Evolutionary conservation across 2,797 vertebrate genomes (phyloP), one percentile per base, ranked within the genome.

Genomic region (Apogon talboti): DNA sequence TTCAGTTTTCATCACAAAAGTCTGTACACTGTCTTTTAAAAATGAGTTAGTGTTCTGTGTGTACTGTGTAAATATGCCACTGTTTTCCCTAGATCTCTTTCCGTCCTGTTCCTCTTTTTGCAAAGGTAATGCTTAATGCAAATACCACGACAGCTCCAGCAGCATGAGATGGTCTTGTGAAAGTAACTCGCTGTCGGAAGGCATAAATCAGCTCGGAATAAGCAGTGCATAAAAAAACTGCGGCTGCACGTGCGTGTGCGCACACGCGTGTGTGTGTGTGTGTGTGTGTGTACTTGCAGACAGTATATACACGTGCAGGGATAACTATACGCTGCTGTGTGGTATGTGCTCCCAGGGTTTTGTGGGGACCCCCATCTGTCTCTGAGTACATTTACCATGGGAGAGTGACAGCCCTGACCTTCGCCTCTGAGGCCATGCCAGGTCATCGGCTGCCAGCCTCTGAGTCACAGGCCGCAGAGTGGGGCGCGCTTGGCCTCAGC

Each of bases 401-500:
- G 62, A 74, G 62, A 84, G 44, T 76, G 66, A 73, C 61, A 64
- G 47, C 60, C 41, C 28, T 82, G 81, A 83, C 79, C 87, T 84
- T 71, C 54, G 62, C 35, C 59, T 78, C 57, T 77, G 77, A 85
- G 82, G 79, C 66, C 53, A 71, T 74, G 83, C 71, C 66, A 82
- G 86, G 80, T 77, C 78, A 74, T 51, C 77, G 85, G 70, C 65
- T 0, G 37, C 45, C 71, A 64, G 71, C 63, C 50, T 59, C 30
- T 46, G 7, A 63, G 70, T 37, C 50, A 67, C 64, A 79, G 65
- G 71, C 70, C 41, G 11, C 68, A 64, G 46, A 53, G 50, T 38
- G 59, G 65, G 72, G 30, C 64, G 43, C 12, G 1, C 59, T 53
- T 6, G 7, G 24, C 64, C 49, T 38, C 33, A 54, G 59, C 59